Evolutionary conservation across 2,888 invertebrate genomes (phyloP), one percentile per base, ranked within the genome.

Genomic region (Tethea ocularis): DNA sequence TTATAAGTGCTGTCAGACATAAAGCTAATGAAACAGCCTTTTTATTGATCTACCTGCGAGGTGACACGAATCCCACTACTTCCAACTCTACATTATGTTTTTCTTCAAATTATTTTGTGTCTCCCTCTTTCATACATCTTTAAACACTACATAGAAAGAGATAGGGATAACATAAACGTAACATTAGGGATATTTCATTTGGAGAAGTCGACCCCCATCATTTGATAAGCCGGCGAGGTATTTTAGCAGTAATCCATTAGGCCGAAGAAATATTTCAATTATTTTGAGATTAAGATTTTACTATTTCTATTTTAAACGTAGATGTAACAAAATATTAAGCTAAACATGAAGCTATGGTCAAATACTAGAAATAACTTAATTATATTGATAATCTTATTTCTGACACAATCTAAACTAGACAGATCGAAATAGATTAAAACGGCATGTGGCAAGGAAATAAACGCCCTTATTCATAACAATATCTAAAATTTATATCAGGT

Each of bases 41-140:
- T 90, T 91, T 92, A 92, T 91, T 89, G 90, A 88, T 91, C 91
- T 92, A 93, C 92, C 92, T 92, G 92, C 82, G 77, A 82, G 80
- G 84, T 88, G 89, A 90, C 89, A 89, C 86, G 86, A 87, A 87
- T 81, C 82, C 79, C 68, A 77, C 71, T 77, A 79, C 82, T 81
- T 74, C 84, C 86, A 89, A 88, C 89, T 89, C 86, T 82, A 78
- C 78, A 91, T 90, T 91, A 89, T 83, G 87, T 89, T 92, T 91
- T 90, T 89, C 83, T 84, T 79, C 70, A 86, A 87, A 88, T 86
- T 83, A 73, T 86, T 85, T 84, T 84, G 73, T 66, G 57, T 88
- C 88, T 73, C 74, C 63, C 57, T 87, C 78, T 66, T 56, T 57
- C 59, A 11, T 13, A 57, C 64, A 56, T 26, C 4, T 33, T 24